Percentiles rank a stretch among this genome's conserved stretches.
phyloP scores from a whole-genome alignment of 2,113 vertebrate species.

The Empidonax alnorum region DNA sequence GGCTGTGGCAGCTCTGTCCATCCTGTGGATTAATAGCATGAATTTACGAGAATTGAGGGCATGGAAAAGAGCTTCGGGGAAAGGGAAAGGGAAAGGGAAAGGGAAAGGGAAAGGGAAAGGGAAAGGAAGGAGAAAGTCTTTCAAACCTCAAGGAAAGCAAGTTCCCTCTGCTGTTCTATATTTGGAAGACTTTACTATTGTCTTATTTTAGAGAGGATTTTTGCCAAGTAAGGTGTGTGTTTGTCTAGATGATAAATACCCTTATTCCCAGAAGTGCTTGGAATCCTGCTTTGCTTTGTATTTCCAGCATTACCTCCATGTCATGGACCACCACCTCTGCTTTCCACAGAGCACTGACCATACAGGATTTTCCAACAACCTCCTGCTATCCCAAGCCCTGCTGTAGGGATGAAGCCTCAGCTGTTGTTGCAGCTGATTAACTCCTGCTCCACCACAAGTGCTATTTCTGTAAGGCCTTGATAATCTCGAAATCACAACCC shows the following conservation, averaged over 20 bases:
- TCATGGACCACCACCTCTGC: background rate
- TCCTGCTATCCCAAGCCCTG: background rate
- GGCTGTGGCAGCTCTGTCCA: background rate
- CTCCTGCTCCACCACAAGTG: background rate
- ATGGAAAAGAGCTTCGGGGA: background rate
- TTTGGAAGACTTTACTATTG: background rate
- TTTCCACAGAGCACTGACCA: background rate
- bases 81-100: background rate
- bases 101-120: too few relatives aligned
- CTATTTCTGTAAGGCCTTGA: background rate
- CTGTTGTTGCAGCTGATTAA: background rate
- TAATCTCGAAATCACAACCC: slow-evolving; percentile 23
- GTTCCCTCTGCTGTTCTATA: background rate
- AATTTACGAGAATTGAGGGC: background rate
- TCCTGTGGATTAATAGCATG: background rate
- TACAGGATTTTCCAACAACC: background rate
- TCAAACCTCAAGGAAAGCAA: background rate
- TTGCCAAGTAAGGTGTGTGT: background rate
- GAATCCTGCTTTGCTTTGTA: background rate
- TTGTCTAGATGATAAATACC: background rate
- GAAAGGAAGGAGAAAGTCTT: background rate
- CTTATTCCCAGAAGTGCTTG: background rate
- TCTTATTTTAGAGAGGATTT: background rate
- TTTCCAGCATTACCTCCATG: background rate
- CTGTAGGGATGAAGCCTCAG: background rate